Evolutionary conservation across 2,113 vertebrate species (phyloP), one percentile per base, ranked within the genome.

Genomic region (Mustela lutreola): DNA sequence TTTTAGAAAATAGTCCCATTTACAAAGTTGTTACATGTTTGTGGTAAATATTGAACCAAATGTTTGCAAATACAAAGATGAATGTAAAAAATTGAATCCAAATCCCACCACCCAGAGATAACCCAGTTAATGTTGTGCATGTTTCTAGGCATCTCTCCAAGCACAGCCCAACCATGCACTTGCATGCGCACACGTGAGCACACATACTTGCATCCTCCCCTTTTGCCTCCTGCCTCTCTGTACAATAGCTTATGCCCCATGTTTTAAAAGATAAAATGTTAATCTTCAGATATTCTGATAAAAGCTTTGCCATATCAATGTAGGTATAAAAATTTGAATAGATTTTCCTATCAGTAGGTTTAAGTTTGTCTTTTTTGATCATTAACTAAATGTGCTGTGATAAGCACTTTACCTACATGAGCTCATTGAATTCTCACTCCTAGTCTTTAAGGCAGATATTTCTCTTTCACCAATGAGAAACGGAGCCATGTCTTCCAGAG

Each of bases 1-100:
- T 92, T 94, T 80, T 85, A 85, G 80, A 80, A 96, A 87, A 62
- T 50, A 7, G 2, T 42, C 39, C n/a, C 73, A 28, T 87, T 95
- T 95, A 53, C 36, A 67, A 93, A 58, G 18, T 73, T 91, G 21
- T n/a, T 73, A 26, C 18, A 39, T 71, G 36, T 91, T 93, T 86
- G 81, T 86, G 39, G 9, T 91, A 80, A 89, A 71, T 84, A 84
- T 10, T 70, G 50, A 92, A 14, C 60, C n/a, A 89, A 71, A n/a
- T 70, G 50, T 75, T 94, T 78, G 10, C 6, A 71, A 93, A 81
- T 53, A 28, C 19, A 89, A 75, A 86, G 15, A 70, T 78, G 36
- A 93, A 70, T 62, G 53, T 71, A 71, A 95, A 84, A 93, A 89
- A 31, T 48, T 94, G 21, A 73, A 14, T 73, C 7, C 5, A 45